These are phyloP conservation scores for Trachelus tabidus DNA, from an alignment of 2,888 invertebrate species.

Conservation along the genomic window DNA sequence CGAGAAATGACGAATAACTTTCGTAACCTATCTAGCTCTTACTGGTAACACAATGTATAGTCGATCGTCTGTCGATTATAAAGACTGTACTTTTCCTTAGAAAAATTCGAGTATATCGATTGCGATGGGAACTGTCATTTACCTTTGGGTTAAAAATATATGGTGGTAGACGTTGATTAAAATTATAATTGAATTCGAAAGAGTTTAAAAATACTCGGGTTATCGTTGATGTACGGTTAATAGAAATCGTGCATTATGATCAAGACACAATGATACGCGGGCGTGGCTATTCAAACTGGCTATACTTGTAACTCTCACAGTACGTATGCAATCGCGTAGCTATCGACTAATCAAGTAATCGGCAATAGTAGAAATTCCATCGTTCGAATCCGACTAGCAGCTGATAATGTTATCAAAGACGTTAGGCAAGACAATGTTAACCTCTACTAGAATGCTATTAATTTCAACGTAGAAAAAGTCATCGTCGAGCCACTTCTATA, in stretches of 20 bases:
- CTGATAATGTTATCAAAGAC: not conserved
- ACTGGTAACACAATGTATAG: not conserved
- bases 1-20: not conserved
- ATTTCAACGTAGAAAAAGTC: not conserved
- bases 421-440: not conserved
- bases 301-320: not conserved
- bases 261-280: not conserved
- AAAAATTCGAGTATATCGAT: not conserved
- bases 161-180: not conserved
- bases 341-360: not conserved
- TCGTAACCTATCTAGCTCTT: not conserved
- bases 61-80: not conserved
- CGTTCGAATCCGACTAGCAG: not conserved
- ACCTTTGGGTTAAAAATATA: not conserved
- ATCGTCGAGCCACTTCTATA: not conserved
- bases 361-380: not conserved
- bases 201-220: too few relatives aligned
- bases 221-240: not conserved
- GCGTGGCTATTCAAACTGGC: not conserved
- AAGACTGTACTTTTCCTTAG: not conserved
- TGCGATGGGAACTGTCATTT: not conserved
- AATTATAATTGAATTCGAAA: not conserved
- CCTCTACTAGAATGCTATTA: not conserved
- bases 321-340: not conserved
- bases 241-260: not conserved